Evolutionary conservation across 1,140 invertebrate species (phyloP).

Genomic region (Panagrolaimus sp.): DNA sequence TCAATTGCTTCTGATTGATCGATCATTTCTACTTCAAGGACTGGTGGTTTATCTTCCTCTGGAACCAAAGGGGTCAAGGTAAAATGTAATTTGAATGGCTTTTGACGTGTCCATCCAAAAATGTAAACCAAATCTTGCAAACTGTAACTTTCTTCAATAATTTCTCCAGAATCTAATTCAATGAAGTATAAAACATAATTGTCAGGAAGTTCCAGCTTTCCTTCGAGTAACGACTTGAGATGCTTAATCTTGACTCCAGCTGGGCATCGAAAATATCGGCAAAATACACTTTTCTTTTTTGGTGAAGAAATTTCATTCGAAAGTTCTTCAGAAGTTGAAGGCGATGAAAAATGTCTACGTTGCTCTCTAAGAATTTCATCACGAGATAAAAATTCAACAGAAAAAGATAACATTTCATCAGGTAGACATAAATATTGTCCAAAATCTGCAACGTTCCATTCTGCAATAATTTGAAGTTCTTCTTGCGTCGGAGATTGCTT

Average conservation of each 20-base stretch:
- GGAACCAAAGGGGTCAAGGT: background rate
- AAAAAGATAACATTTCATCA: constrained; percentile 1
- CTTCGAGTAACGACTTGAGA: background rate
- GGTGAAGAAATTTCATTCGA: no score
- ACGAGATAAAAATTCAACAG: background rate
- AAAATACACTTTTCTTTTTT: no score
- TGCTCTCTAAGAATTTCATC: no score
- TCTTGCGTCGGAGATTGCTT: background rate
- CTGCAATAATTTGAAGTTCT: background rate
- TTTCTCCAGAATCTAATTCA: background rate
- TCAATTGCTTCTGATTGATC: background rate
- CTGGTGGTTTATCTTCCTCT: constrained; percentile 8
- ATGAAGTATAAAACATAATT: background rate
- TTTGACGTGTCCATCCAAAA: background rate
- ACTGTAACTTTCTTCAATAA: background rate
- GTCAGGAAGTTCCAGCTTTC: background rate
- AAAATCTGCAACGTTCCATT: background rate
- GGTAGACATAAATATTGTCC: background rate
- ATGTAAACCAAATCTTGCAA: constrained; percentile 5
- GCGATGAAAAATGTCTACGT: no score
- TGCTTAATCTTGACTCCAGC: background rate
- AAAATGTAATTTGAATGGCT: background rate
- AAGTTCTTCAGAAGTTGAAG: background rate
- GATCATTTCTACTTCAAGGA: background rate
- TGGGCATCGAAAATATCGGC: background rate